Base-by-base conservation (phyloP, 2,797 vertebrate species). In the Cynopterus sphinx region DNA sequence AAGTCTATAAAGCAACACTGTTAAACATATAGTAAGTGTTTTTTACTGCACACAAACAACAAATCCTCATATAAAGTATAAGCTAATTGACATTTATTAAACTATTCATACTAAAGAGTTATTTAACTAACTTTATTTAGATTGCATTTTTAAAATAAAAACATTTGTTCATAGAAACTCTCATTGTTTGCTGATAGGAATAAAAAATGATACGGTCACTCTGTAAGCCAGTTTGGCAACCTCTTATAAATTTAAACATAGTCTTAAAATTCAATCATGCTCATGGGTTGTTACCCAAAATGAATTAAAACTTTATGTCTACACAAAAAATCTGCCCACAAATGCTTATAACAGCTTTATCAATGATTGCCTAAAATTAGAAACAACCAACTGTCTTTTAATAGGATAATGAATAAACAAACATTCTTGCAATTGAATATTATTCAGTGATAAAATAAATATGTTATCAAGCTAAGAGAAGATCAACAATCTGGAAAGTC, bases 141-240 rank as follows among this genome's bases (percentile, higher is more conserved):
- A 53, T 65, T 87, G 1, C 51, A 68, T 83, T 94, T 22, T 94
- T 74, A 53, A 91, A 88, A 82, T 28, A 39, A 82, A 88, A 73
- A 67, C 0, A 71, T 74, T 59, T 91, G 13, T 26, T 84, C 67
- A 36, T 24, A 71, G 73, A 68, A 82, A 57, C 16, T 24, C 19
- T 79, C 12, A 28, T 57, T 93, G 24, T 73, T 78, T 91, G 24
- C 17, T 41, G 10, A 10, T 82, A 12, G 26, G 36, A 83, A 96
- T 55, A 68, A 15, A 90, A 73, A 91, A 67, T 28, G 41, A 74
- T 82, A 77, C 5, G 75, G 33, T 1, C 13, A 53, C 12, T 75
- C 74, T 67, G 6, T 53, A 71, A 74, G 33, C 53, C 19, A 36
- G 8, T 90, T 84, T 73, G 71, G 3, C 43, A 70, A 5, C 77